Evolutionary conservation across 2,888 invertebrate genomes (phyloP).

Genomic region (Adelognathus sp.): DNA sequence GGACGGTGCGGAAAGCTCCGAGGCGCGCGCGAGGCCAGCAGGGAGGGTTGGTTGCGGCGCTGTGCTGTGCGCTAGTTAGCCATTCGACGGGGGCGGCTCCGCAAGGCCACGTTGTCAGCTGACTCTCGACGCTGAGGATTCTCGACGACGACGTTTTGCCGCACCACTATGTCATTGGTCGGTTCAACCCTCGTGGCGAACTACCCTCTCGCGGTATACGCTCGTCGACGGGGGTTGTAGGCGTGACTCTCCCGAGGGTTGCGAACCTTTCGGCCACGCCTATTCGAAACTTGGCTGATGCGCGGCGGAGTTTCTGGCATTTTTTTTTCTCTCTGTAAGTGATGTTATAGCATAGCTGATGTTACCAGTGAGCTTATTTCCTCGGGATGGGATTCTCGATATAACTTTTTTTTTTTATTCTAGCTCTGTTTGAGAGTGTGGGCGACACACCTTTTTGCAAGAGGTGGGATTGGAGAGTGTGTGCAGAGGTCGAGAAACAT

Average conservation of each 20-base stretch:
- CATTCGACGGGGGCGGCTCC: conserved; percentile 75
- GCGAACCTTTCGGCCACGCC: conserved; percentile 64
- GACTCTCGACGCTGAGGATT: conserved; percentile 58
- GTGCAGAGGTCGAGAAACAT: conserved; percentile 1
- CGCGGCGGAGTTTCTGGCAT: conserved; percentile 24
- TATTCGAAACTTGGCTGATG: conserved; percentile 52
- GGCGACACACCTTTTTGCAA: neutral
- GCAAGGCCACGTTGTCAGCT: conserved; percentile 77
- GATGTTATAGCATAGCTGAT: neutral
- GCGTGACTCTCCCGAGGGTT: conserved; percentile 64
- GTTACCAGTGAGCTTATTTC: conserved; percentile 1
- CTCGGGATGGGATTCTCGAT: conserved; percentile 4
- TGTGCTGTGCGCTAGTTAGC: conserved; percentile 73
- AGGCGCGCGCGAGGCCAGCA: conserved; percentile 69
- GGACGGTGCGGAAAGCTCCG: conserved; percentile 52
- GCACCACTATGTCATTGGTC: conserved; percentile 77
- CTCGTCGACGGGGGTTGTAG: conserved; percentile 62
- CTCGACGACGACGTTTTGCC: conserved; percentile 23
- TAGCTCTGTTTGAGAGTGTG: neutral
- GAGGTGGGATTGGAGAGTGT: neutral
- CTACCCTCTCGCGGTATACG: conserved; percentile 54
- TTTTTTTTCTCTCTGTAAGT: neutral
- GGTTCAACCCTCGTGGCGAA: conserved; percentile 71
- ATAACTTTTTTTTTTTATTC: neutral
- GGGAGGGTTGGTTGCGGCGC: conserved; percentile 40